A percentile compares a stretch with the other conserved stretches of the same genome.
phyloP scores from a whole-genome alignment of 2,113 vertebrate genomes.

The Poeciliopsis occidentalis region DNA sequence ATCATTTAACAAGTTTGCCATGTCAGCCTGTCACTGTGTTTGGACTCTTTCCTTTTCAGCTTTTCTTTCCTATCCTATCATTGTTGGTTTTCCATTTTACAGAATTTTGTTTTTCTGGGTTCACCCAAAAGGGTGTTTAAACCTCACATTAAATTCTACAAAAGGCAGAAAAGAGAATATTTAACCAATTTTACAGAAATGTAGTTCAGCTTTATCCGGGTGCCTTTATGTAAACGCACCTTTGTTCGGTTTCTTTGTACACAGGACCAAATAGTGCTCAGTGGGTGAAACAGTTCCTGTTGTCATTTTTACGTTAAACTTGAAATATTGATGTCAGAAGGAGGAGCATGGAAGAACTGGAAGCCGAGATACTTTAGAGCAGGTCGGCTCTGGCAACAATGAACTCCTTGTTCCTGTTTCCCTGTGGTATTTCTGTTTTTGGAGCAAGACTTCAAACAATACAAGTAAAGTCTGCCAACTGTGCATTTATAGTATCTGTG shows the following conservation, averaged over 20 bases:
- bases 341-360: slow-evolving; percentile 5
- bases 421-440: slow-evolving; percentile 27
- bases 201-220: slow-evolving; percentile 23
- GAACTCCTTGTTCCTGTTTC: slow-evolving; percentile 6
- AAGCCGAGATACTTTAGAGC: slow-evolving; percentile 22
- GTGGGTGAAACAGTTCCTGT: slow-evolving; percentile 5
- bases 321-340: slow-evolving; percentile 23
- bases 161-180: slow-evolving; percentile 7
- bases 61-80: not conserved
- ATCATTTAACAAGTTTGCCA: slow-evolving; percentile 58
- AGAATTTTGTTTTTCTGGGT: not conserved
- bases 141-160: slow-evolving; percentile 11
- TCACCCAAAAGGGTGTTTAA: slow-evolving; percentile 6
- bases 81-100: slow-evolving; percentile 4
- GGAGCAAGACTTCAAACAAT: slow-evolving; percentile 36
- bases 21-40: slow-evolving; percentile 42
- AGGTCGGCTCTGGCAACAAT: slow-evolving; percentile 24
- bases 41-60: slow-evolving; percentile 15
- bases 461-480: slow-evolving; percentile 16
- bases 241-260: slow-evolving; percentile 21
- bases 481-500: slow-evolving; percentile 20
- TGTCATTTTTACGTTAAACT: slow-evolving; percentile 11
- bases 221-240: slow-evolving; percentile 31
- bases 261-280: slow-evolving; percentile 27
- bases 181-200: slow-evolving; percentile 18